These are phyloP conservation scores for Dolichoris vasculosae DNA, from an alignment of 1,140 invertebrate genomes.

Conservation along the genomic window DNA sequence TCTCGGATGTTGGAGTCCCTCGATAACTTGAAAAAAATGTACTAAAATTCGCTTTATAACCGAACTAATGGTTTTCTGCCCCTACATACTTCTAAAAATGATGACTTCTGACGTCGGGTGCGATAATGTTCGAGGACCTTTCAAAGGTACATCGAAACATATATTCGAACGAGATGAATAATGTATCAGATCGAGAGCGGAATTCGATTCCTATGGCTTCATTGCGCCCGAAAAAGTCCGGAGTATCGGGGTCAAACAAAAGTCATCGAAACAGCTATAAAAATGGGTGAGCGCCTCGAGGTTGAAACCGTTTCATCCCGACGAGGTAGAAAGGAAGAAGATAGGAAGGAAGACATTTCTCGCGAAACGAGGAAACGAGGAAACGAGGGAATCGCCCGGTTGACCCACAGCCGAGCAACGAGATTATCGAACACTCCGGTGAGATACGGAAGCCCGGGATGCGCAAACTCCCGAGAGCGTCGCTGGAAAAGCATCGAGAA, in stretches of 20 bases:
- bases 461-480: not conserved
- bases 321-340: not conserved
- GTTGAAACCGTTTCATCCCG: not conserved
- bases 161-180: not conserved
- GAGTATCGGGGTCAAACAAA: not conserved
- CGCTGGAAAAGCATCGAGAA: conserved; percentile 35
- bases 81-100: too few relatives aligned
- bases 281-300: not conserved
- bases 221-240: not conserved
- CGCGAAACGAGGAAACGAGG: not conserved
- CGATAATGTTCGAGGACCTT: not conserved
- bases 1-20: too few relatives aligned
- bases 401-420: not conserved
- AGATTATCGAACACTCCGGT: conserved; percentile 17
- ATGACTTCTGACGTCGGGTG: too few relatives aligned
- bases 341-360: not conserved
- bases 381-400: too few relatives aligned
- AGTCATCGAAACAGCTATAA: not conserved
- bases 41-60: too few relatives aligned
- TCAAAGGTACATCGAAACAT: not conserved
- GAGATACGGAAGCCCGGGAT: not conserved
- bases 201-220: not conserved
- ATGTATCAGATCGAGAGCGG: not conserved
- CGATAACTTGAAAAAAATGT: not conserved
- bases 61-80: too few relatives aligned